phyloP scores from a whole-genome alignment of 2,888 invertebrate species.

The Troglohyphantes excavatus region DNA sequence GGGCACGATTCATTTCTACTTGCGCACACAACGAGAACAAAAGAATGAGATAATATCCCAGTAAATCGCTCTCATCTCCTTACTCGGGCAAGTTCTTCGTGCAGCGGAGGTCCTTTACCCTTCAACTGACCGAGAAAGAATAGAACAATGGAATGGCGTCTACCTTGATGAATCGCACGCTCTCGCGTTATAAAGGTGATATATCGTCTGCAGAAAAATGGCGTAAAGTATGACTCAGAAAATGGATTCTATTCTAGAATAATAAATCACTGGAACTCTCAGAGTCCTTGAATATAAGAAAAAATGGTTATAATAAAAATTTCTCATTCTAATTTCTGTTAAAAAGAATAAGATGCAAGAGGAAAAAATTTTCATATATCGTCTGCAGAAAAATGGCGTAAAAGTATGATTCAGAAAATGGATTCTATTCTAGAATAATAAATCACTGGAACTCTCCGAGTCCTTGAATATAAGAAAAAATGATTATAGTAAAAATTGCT shows the following conservation, averaged over 20 bases:
- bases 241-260: neutral
- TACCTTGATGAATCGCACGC: slow-evolving; percentile 51
- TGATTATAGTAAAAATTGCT: no score
- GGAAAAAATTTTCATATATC: no score
- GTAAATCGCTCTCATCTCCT: slow-evolving; percentile 45
- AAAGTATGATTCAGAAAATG: slow-evolving; percentile 26
- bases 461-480: neutral
- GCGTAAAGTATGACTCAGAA: slow-evolving; percentile 22
- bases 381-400: neutral
- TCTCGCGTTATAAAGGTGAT: slow-evolving; percentile 26
- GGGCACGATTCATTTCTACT: slow-evolving; percentile 31
- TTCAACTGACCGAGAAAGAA: slow-evolving; percentile 33
- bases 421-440: slow-evolving; percentile 4
- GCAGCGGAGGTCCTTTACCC: slow-evolving; percentile 55
- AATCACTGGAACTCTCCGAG: slow-evolving; percentile 8
- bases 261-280: slow-evolving; percentile 15
- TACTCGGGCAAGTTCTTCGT: slow-evolving; percentile 41
- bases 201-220: slow-evolving; percentile 19
- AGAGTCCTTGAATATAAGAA: neutral
- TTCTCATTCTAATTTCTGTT: no score
- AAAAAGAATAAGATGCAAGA: no score
- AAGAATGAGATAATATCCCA: slow-evolving; percentile 48
- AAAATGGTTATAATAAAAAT: no score
- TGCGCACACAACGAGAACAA: slow-evolving; percentile 33
- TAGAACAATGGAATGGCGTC: slow-evolving; percentile 46